Base-by-base conservation (phyloP, 2,797 vertebrate species). In the Pangasius djambal region DNA sequence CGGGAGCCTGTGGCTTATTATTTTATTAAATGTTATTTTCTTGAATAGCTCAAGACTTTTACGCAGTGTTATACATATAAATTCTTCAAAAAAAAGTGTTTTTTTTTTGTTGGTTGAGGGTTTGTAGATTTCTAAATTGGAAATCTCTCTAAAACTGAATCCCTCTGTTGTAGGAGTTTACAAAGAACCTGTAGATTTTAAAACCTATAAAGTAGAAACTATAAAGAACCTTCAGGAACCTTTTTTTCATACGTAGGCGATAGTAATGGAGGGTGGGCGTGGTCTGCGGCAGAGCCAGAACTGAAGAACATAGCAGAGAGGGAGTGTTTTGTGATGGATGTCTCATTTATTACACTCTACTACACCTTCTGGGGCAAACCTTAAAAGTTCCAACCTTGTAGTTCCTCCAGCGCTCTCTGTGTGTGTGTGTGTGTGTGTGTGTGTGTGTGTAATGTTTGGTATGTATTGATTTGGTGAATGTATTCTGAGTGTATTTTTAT, bases 391-490 rank as follows among this genome's bases (percentile, higher is more conserved):
- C 31, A 18, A 34, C 9, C 15, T 70, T 37, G 34, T 44, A 44
- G 44, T 44, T 61, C 59, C 59, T 61, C 3, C 52, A 55, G 7
- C 59, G 2, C 22, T 9, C 1, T 48, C 8, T 9, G 48, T 9
- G 48, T 48, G 44, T 48, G 44, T 48, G 44, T 48, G 44, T 44
- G 44, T 48, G 44, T 48, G 44, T 48, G 44, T 48, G 44, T 7
- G 44, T 48, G 44, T 48, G 22, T 61, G 59, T 61, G 59, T 61
- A 18, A 57, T 86, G 85, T 74, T 37, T 86, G 85, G 69, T 59
- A 50, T 86, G 70, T 22, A 77, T 31, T 77, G 85, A 34, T 86
- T 77, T n/a, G 72, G 22, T 63, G 69, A 55, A 34, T 22, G 44
- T 44, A 86, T 86, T 61, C 44, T 10, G 57, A 31, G 55, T 57